These are phyloP conservation scores for Triplophysa tibetana DNA, from an alignment of 2,113 vertebrate genomes.

Conservation along the genomic window DNA sequence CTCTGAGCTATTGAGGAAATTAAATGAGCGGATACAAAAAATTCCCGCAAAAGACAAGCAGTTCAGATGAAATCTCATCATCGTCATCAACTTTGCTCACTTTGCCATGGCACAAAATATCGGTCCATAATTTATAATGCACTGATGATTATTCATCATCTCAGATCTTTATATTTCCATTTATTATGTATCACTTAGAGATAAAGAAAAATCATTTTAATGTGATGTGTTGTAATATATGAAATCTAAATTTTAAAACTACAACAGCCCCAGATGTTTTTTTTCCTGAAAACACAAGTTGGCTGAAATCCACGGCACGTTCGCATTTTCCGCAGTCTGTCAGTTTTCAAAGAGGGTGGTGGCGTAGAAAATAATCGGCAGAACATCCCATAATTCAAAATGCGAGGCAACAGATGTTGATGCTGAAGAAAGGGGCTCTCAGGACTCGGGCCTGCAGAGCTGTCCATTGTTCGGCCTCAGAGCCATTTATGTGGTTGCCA, in stretches of 20 bases:
- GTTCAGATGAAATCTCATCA: no score
- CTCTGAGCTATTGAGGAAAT: no score
- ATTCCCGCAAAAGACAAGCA: no score
- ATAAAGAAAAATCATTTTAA: no score
- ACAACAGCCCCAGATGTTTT: slow-evolving; percentile 23
- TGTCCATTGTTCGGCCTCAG: slow-evolving; percentile 75
- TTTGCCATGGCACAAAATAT: no score
- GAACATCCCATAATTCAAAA: slow-evolving; percentile 84
- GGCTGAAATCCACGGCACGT: slow-evolving; percentile 65
- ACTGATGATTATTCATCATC: no score
- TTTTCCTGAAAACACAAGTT: slow-evolving; percentile 66
- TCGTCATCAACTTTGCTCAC: no score
- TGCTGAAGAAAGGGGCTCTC: slow-evolving; percentile 77
- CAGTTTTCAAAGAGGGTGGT: slow-evolving; percentile 65
- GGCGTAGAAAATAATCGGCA: slow-evolving; percentile 70
- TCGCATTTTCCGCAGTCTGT: slow-evolving; percentile 66
- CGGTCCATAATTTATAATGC: no score
- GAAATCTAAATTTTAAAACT: background rate
- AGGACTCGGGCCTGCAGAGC: slow-evolving; percentile 77
- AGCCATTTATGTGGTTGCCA: slow-evolving; percentile 91
- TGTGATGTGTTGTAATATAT: no score
- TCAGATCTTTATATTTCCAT: no score
- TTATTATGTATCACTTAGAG: no score
- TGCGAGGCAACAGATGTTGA: slow-evolving; percentile 93
- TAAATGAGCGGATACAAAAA: no score